These are phyloP conservation scores for Heliconius charithonia DNA, from an alignment of 2,888 invertebrate species.

Conservation along the genomic window DNA sequence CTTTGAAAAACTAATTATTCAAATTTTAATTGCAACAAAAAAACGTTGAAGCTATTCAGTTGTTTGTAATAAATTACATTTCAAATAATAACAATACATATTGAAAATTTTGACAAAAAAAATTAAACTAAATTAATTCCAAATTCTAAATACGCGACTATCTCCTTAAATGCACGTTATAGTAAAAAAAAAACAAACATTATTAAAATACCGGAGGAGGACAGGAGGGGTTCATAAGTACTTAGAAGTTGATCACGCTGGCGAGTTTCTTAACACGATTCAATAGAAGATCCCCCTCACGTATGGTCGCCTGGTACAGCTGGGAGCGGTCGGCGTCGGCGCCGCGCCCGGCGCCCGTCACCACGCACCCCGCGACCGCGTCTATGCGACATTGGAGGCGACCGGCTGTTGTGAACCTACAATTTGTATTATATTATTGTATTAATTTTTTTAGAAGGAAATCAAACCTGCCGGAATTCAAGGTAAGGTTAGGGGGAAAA, in stretches of 20 bases:
- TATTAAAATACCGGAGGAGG: slow-evolving; percentile 36
- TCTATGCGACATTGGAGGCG: slow-evolving; percentile 98
- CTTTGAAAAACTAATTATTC: neutral
- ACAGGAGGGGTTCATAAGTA: slow-evolving; percentile 34
- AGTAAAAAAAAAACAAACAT: neutral
- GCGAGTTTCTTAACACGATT: slow-evolving; percentile 99
- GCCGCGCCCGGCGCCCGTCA: slow-evolving; percentile 87
- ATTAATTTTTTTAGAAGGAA: neutral
- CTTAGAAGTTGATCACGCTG: slow-evolving; percentile 98
- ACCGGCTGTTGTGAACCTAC: slow-evolving; percentile 98
- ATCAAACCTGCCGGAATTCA: neutral
- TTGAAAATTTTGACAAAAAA: no score
- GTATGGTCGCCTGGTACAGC: slow-evolving; percentile 98
- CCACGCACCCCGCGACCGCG: slow-evolving; percentile 97
- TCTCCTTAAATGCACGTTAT: neutral
- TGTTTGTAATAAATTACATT: neutral
- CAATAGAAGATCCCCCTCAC: slow-evolving; percentile 98
- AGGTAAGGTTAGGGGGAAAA: neutral
- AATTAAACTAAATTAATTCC: neutral
- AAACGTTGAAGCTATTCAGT: neutral
- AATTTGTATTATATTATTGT: slow-evolving; percentile 51
- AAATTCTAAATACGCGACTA: neutral
- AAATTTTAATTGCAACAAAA: neutral
- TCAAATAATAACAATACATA: no score
- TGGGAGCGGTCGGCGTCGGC: slow-evolving; percentile 83